Percentiles rank a stretch among this genome's conserved stretches.
These are phyloP conservation scores for Sinocyclocheilus rhinocerous DNA, from an alignment of 2,113 vertebrate species.

Conservation along the genomic window DNA sequence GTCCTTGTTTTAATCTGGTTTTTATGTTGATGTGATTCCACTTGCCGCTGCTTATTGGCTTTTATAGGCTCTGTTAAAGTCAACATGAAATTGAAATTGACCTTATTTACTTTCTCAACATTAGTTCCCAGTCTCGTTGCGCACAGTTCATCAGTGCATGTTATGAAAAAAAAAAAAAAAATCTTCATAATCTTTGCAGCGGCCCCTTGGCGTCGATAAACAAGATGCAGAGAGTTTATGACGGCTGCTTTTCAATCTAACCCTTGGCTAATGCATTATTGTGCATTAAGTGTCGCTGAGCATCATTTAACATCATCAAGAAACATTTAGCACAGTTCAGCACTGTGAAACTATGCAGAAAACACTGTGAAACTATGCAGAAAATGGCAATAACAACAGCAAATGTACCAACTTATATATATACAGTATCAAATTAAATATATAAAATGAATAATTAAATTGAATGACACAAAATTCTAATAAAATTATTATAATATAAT, in stretches of 20 bases:
- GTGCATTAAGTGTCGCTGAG: background rate
- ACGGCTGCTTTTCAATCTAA: constrained; percentile 1
- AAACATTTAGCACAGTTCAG: background rate
- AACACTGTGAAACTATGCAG: background rate
- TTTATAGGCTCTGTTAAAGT: background rate
- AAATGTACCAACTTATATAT: background rate
- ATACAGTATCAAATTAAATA: background rate
- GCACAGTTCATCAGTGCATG: background rate
- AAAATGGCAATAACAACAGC: background rate
- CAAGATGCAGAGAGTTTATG: background rate
- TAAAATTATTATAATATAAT: background rate
- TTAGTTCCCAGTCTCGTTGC: background rate
- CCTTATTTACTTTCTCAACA: background rate
- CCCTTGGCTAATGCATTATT: background rate
- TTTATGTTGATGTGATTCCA: background rate
- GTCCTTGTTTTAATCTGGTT: background rate
- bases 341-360: background rate
- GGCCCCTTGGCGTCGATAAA: background rate
- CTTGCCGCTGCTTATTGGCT: background rate
- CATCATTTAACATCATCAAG: constrained; percentile 23
- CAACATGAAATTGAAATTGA: background rate
- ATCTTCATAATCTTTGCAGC: too few species aligned
- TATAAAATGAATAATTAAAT: background rate
- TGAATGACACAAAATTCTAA: background rate
- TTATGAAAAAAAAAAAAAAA: too few species aligned